Conservation (phyloP, 2,113 vertebrate species). For the Alexandromys fortis region DNA sequence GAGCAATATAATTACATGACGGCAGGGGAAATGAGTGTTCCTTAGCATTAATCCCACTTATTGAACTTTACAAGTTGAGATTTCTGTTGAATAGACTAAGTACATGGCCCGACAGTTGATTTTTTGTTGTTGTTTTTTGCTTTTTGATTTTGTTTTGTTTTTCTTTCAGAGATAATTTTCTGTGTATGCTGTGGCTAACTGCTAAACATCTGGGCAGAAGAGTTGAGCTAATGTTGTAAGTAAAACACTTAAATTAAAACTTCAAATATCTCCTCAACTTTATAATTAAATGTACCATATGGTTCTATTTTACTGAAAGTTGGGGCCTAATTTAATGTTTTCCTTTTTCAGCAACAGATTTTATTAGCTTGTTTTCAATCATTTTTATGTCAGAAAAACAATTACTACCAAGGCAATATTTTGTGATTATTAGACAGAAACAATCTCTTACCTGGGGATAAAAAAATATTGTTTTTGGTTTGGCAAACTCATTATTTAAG, state of each 20-base stretch:
- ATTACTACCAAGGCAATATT: constrained; percentile 68
- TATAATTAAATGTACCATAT: constrained; percentile 81
- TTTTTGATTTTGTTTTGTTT: not conserved
- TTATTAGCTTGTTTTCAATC: constrained; percentile 76
- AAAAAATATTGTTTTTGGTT: constrained; percentile 43
- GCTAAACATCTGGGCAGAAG: constrained; percentile 73
- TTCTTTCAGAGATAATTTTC: not conserved
- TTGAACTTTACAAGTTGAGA: not conserved
- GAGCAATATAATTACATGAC: not conserved
- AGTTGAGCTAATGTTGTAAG: constrained; percentile 67
- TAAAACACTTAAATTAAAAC: constrained; percentile 78
- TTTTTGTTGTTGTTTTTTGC: not conserved
- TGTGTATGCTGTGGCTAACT: not conserved
- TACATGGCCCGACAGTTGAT: too few relatives aligned
- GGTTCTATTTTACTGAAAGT: constrained; percentile 74
- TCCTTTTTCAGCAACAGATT: constrained; percentile 77
- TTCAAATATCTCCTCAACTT: constrained; percentile 73
- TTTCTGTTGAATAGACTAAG: not conserved
- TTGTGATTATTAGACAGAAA: constrained; percentile 71
- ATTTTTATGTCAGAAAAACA: constrained; percentile 80
- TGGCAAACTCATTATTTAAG: constrained; percentile 29
- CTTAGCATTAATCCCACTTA: not conserved
- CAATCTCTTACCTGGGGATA: constrained; percentile 61
- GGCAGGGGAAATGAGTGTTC: not conserved
- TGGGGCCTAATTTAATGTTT: constrained; percentile 78